Conservation (phyloP, 2,888 invertebrate genomes). For the Cosmia trapezina region DNA sequence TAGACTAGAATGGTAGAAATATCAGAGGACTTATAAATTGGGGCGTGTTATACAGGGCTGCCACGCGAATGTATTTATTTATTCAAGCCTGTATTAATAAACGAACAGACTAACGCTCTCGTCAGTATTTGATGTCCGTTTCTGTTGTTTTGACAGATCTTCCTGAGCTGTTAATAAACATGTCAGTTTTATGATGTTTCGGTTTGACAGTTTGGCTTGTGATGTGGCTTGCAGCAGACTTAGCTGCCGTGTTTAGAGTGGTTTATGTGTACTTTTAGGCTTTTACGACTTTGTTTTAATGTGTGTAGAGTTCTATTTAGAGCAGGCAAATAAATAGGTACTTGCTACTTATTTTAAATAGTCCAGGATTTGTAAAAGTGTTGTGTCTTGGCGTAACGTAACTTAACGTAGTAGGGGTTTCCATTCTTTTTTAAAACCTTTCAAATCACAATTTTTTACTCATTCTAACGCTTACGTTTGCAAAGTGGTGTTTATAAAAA, state of each 20-base stretch:
- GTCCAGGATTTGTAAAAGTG: too few species aligned
- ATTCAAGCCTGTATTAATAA: constrained; percentile 11
- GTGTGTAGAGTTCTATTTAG: background rate
- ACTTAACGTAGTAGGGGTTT: too few species aligned
- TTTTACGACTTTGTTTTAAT: constrained; percentile 9
- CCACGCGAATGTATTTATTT: constrained; percentile 24
- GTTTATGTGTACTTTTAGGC: constrained; percentile 12
- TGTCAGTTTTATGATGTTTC: constrained; percentile 17
- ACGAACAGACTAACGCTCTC: background rate
- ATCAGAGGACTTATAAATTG: constrained; percentile 63
- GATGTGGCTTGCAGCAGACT: constrained; percentile 24
- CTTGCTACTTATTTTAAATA: too few species aligned
- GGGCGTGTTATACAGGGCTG: constrained; percentile 43
- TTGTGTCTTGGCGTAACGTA: too few species aligned
- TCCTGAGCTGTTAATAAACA: constrained; percentile 34
- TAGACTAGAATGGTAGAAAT: constrained; percentile 51
- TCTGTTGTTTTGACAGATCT: constrained; percentile 26
- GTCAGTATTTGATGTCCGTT: constrained; percentile 36
- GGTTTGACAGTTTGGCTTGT: constrained; percentile 40
- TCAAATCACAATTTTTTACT: too few species aligned
- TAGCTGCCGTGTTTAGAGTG: constrained; percentile 13
- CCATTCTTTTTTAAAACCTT: too few species aligned
- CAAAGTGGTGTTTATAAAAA: too few species aligned
- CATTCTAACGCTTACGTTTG: too few species aligned
- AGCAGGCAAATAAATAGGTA: background rate